Conservation (phyloP, 2,797 vertebrate genomes). For the Micropoecilia bifurca region DNA sequence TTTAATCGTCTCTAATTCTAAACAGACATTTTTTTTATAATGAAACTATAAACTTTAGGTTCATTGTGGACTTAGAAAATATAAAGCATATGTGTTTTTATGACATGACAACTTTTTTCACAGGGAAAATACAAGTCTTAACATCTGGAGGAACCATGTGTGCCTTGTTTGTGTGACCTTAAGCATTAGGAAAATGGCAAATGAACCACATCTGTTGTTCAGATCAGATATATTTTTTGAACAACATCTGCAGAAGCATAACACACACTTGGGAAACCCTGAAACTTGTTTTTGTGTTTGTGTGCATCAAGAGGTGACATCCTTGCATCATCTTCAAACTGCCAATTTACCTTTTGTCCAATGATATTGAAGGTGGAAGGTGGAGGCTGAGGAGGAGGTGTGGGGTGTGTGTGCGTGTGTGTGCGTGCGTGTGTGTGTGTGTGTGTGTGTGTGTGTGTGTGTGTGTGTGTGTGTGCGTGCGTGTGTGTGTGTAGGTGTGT, state of each 20-base stretch:
- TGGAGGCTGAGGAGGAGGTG: constrained; percentile 15
- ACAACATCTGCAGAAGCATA: constrained; percentile 31
- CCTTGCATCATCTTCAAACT: constrained; percentile 48
- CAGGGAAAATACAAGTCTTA: neutral
- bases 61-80: neutral
- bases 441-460: too few relatives aligned
- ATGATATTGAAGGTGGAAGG: constrained; percentile 16
- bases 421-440: too few relatives aligned
- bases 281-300: constrained; percentile 59
- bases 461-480: neutral
- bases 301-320: constrained; percentile 14
- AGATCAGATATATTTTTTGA: constrained; percentile 47
- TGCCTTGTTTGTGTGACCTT: constrained; percentile 60
- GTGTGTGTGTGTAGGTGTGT: too few relatives aligned
- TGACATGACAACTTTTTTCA: neutral
- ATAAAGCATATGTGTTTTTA: neutral
- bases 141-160: neutral
- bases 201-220: constrained; percentile 33
- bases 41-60: neutral
- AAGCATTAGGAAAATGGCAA: constrained; percentile 24
- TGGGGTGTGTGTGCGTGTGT: too few relatives aligned
- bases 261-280: constrained; percentile 50
- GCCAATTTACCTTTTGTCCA: constrained; percentile 64
- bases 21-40: neutral
- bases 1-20: neutral